Evolutionary conservation across 2,888 invertebrate species (phyloP).

Genomic region (Troides aeacus): DNA sequence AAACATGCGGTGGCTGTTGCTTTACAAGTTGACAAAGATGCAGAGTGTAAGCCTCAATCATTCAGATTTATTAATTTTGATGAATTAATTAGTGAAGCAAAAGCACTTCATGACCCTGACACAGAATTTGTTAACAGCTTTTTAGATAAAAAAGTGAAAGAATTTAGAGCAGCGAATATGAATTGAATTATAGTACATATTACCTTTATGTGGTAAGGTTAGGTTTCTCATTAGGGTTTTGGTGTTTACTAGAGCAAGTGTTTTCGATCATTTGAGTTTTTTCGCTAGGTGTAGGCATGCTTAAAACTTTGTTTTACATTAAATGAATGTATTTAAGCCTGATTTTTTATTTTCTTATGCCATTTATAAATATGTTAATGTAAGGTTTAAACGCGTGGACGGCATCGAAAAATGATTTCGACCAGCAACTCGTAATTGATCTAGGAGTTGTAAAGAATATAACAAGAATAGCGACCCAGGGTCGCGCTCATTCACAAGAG

Average conservation of each 20-base stretch:
- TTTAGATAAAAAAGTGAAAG: constrained; percentile 77
- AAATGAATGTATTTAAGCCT: constrained; percentile 2
- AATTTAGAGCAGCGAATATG: constrained; percentile 36
- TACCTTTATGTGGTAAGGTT: neutral
- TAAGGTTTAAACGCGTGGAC: constrained; percentile 96
- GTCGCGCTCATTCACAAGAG: constrained; percentile 93
- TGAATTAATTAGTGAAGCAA: constrained; percentile 79
- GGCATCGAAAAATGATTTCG: constrained; percentile 93
- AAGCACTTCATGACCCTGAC: constrained; percentile 71
- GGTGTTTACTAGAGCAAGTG: neutral
- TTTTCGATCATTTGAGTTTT: neutral
- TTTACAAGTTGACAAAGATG: constrained; percentile 53
- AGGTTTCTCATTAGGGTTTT: constrained; percentile 32
- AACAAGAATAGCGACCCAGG: constrained; percentile 93
- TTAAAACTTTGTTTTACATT: constrained; percentile 23
- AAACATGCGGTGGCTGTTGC: constrained; percentile 91
- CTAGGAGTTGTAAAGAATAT: constrained; percentile 93
- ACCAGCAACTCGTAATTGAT: constrained; percentile 94
- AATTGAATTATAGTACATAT: neutral
- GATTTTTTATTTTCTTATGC: constrained; percentile 15
- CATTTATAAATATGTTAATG: constrained; percentile 31
- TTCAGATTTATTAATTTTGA: constrained; percentile 81
- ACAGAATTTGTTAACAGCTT: constrained; percentile 77
- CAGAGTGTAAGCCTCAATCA: constrained; percentile 38
- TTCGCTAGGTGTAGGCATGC: constrained; percentile 21